A percentile compares a stretch with the other conserved stretches of the same genome.
Conservation (phyloP, 92 coral and sea anemone species). For the Porites evermanni region DNA sequence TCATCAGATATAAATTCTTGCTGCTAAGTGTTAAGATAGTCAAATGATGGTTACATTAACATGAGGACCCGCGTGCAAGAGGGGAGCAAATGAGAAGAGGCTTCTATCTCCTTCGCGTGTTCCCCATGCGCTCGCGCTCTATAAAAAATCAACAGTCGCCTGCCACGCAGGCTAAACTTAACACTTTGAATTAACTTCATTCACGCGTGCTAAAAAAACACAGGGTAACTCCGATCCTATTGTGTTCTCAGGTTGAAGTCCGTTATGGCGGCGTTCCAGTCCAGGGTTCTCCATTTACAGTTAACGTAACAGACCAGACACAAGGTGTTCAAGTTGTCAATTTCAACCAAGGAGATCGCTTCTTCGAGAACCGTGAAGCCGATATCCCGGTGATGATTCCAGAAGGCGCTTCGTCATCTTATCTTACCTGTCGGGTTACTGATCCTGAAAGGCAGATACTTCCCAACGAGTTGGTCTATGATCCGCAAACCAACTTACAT, state of each 20-base stretch:
- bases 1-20: background rate
- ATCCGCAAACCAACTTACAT: constrained; percentile 58
- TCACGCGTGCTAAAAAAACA: background rate
- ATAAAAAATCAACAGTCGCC: no score
- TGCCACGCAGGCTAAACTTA: no score
- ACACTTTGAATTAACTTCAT: background rate
- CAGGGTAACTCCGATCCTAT: no score
- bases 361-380: constrained; percentile 69
- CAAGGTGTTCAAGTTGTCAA: constrained; percentile 55
- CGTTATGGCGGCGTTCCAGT: constrained; percentile 82
- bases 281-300: constrained; percentile 95
- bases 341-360: constrained; percentile 57
- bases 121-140: no score
- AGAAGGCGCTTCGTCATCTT: constrained; percentile 55
- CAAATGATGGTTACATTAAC: no score
- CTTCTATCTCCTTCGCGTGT: no score
- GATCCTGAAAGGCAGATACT: constrained; percentile 72
- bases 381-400: constrained; percentile 78
- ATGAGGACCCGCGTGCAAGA: no score
- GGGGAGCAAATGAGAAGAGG: no score
- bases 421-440: constrained; percentile 65
- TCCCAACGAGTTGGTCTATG: constrained; percentile 57
- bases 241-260: constrained; percentile 64
- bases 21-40: background rate
- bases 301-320: constrained; percentile 81